phyloP scores from a whole-genome alignment of 2,888 invertebrate species.

The Stenotaenia linearis region DNA sequence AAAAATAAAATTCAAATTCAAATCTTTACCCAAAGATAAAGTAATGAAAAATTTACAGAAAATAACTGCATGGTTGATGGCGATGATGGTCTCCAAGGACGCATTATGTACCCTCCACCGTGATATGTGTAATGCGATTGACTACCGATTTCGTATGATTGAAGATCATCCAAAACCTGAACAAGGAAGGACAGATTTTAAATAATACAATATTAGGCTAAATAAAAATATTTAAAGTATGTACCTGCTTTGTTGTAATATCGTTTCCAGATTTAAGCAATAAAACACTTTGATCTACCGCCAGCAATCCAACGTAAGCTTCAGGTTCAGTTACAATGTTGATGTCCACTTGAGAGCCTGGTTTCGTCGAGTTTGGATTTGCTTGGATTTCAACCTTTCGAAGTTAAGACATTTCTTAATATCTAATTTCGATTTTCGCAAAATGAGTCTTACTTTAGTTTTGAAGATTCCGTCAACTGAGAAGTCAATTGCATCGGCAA shows the following conservation, averaged over 20 bases:
- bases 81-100: constrained; percentile 38
- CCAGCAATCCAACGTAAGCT: constrained; percentile 49
- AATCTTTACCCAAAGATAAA: background rate
- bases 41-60: background rate
- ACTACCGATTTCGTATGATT: constrained; percentile 36
- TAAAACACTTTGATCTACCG: constrained; percentile 52
- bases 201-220: no score
- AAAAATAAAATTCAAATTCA: background rate
- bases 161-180: constrained; percentile 37
- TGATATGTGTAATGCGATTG: background rate
- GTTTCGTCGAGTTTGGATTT: constrained; percentile 42
- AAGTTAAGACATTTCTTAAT: background rate
- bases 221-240: background rate
- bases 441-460: constrained; percentile 40
- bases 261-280: constrained; percentile 52
- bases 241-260: constrained; percentile 48
- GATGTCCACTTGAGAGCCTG: constrained; percentile 45
- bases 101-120: background rate
- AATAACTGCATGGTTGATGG: constrained; percentile 35
- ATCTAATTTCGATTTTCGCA: background rate
- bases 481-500: constrained; percentile 52
- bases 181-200: background rate
- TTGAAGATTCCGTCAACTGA: constrained; percentile 48
- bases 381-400: constrained; percentile 43
- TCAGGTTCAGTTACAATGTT: constrained; percentile 48